Percentiles rank a stretch among this genome's conserved stretches.
Evolutionary conservation across 2,797 vertebrate species (phyloP).

Genomic region (Sarcophilus harrisii): DNA sequence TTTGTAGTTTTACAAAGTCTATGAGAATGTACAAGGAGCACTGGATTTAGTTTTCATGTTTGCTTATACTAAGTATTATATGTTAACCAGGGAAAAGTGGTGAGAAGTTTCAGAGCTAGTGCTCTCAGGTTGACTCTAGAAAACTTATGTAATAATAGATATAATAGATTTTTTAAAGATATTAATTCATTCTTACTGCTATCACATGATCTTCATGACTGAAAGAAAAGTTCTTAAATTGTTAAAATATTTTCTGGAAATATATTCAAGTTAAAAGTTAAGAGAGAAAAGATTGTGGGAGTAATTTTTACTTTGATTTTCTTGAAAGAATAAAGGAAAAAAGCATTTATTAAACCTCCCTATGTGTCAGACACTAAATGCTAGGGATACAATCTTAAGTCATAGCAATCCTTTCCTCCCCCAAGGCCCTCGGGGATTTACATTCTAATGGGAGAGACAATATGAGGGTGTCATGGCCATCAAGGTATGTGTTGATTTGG

Average conservation of each 20-base stretch:
- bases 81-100: background rate
- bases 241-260: constrained; percentile 23
- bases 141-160: background rate
- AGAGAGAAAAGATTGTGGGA: background rate
- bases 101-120: background rate
- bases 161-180: background rate
- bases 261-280: constrained; percentile 8
- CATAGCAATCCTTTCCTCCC: background rate
- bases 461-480: background rate
- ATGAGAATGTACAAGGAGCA: background rate
- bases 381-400: background rate
- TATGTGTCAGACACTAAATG: background rate
- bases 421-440: background rate
- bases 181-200: background rate
- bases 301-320: background rate
- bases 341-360: constrained; percentile 1
- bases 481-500: background rate
- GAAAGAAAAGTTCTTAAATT: background rate
- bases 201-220: background rate
- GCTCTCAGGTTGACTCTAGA: background rate
- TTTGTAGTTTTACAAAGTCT: background rate
- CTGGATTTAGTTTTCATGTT: background rate
- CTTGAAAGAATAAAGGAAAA: background rate
- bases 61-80: background rate
- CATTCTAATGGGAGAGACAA: background rate